A percentile compares a stretch with the other conserved stretches of the same genome.
phyloP scores from a whole-genome alignment of 1,140 invertebrate genomes.

The Helicoverpa zea region DNA sequence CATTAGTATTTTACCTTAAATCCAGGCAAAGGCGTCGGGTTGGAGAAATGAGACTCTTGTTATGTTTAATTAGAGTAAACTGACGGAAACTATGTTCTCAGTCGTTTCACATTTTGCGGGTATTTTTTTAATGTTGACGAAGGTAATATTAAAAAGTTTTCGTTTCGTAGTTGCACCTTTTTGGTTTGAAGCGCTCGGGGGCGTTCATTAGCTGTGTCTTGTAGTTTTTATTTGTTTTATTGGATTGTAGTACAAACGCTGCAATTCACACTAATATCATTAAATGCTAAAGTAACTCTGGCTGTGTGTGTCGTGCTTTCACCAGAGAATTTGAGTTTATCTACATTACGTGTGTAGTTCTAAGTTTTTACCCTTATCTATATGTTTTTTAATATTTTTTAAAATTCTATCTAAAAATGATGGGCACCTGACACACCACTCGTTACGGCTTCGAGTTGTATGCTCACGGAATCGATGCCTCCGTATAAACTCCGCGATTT shows the following conservation, averaged over 20 bases:
- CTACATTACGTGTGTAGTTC: too few species aligned
- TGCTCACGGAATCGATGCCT: conserved; percentile 33
- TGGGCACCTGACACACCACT: conserved; percentile 29
- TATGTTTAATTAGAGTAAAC: conserved; percentile 33
- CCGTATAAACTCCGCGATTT: conserved; percentile 26
- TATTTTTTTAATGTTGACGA: background rate
- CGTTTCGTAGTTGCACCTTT: background rate
- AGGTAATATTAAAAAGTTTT: background rate
- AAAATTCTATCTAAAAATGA: conserved; percentile 1
- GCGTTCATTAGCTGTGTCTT: too few species aligned
- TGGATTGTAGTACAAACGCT: too few species aligned
- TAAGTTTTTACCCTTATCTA: too few species aligned
- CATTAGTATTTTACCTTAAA: conserved; percentile 31
- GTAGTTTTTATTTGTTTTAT: too few species aligned
- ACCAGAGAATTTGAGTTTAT: background rate
- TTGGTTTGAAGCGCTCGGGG: too few species aligned
- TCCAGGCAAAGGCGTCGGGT: conserved; percentile 1
- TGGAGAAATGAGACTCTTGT: background rate
- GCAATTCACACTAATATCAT: background rate
- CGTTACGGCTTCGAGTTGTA: conserved; percentile 37
- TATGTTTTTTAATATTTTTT: background rate
- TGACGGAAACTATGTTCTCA: background rate
- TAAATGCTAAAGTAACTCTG: background rate
- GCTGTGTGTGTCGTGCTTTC: background rate
- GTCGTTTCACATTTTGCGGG: conserved; percentile 10